Evolutionary conservation across 2,888 invertebrate species (phyloP), one percentile per base, ranked within the genome.

Genomic region (Chesias legatella): DNA sequence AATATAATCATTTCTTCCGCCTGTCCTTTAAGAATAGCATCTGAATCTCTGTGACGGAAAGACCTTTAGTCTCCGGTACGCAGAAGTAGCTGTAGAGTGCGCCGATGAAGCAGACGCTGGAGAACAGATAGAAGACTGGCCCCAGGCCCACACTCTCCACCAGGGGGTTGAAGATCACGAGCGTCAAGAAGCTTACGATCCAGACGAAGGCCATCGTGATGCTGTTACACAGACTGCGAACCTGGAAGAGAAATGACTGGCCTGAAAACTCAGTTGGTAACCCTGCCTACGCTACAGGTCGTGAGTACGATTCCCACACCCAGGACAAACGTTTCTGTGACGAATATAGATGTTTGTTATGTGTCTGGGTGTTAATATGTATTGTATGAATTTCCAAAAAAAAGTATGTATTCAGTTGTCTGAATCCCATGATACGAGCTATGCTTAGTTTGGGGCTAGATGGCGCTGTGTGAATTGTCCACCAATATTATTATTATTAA

Each of bases 21-120:
- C 40, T 17, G 6, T 48, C 48, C 39, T 62, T 75, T 26, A 73
- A 53, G 36, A 75, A 77, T 30, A 66, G 36, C 6, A 59, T 36
- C 36, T 79, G 79, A 33, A 81, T 78, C 1, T 67, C 71, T 39
- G 82, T 77, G 2, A 68, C 70, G 0, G 78, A 63, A 1, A 80
- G 49, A 0, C 82, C 85, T 17, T 79, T 85, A 0, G 88, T 88
- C 56, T 89, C 89, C 0, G 88, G 86, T 0, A 88, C 53, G 10
- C 54, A 74, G 7, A 70, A 56, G 1, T 74, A 54, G 7, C 74
- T 68, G 48, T 75, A 86, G 0, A 67, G 27, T 0, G 75, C 59
- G 0, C 79, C 72, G 0, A 59, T 24, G 33, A 79, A 65, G 51
- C 83, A 79, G 1, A 79, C 58, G 0, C 48, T 41, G 0, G 82